phyloP scores from a whole-genome alignment of 2,888 invertebrate species.

The Sinopyrophorus schimmeli region DNA sequence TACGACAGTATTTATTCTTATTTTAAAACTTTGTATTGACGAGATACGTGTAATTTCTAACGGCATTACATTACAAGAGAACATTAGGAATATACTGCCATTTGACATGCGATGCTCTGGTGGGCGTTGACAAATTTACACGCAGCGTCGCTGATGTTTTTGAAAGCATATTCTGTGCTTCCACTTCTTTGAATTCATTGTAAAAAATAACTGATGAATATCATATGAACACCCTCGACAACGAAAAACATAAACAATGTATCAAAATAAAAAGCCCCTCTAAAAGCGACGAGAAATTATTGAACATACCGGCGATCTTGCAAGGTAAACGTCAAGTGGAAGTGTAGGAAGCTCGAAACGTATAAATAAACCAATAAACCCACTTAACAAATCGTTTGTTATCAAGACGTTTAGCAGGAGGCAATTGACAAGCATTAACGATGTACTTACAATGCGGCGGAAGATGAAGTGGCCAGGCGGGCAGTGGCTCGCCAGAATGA shows the following conservation, averaged over 20 bases:
- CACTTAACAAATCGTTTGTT: slow-evolving; percentile 50
- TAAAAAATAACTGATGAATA: slow-evolving; percentile 9
- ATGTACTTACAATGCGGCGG: slow-evolving; percentile 44
- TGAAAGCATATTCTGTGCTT: slow-evolving; percentile 36
- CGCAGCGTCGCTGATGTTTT: slow-evolving; percentile 41
- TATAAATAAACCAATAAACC: slow-evolving; percentile 50
- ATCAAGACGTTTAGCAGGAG: slow-evolving; percentile 52
- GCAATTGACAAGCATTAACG: slow-evolving; percentile 52
- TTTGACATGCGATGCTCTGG: slow-evolving; percentile 52
- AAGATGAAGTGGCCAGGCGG: slow-evolving; percentile 43
- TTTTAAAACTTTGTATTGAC: slow-evolving; percentile 27
- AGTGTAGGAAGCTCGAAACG: slow-evolving; percentile 25
- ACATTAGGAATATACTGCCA: slow-evolving; percentile 54
- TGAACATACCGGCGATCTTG: too few relatives aligned
- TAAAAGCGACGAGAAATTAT: too few relatives aligned
- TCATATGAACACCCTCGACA: slow-evolving; percentile 4
- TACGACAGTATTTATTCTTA: too few relatives aligned
- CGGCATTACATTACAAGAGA: slow-evolving; percentile 50
- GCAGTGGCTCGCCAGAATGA: slow-evolving; percentile 58
- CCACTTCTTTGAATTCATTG: slow-evolving; percentile 23
- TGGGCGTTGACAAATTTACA: slow-evolving; percentile 55
- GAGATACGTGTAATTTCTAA: slow-evolving; percentile 30
- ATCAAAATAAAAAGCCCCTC: too few relatives aligned
- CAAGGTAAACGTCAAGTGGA: slow-evolving; percentile 4
- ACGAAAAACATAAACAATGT: neutral